Percentiles rank a stretch among this genome's conserved stretches.
Evolutionary conservation across 2,113 vertebrate species (phyloP).

Genomic region (Terrapene triunguis): DNA sequence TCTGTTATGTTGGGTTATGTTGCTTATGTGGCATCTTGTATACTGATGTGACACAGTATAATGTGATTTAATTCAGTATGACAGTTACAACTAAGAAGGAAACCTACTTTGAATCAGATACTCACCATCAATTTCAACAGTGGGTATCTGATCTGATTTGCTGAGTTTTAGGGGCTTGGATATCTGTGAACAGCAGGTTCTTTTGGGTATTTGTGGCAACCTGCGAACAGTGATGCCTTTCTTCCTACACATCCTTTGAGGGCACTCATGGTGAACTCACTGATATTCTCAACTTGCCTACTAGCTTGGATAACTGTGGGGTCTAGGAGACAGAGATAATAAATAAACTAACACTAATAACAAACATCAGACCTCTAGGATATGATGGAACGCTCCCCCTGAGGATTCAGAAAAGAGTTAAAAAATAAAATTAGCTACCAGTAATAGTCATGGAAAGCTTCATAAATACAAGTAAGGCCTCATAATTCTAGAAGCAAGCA

Average conservation of each 20-base stretch:
- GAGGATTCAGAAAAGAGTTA: background rate
- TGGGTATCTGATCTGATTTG: slow-evolving; percentile 2
- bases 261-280: background rate
- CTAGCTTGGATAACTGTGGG: background rate
- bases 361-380: background rate
- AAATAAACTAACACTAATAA: slow-evolving; percentile 2
- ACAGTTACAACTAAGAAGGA: background rate
- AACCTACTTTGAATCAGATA: background rate
- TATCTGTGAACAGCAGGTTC: background rate
- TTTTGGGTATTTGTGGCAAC: background rate
- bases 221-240: background rate
- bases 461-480: background rate
- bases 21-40: background rate
- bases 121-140: background rate
- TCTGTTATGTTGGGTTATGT: background rate
- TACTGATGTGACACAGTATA: background rate
- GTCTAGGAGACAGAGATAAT: background rate
- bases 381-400: background rate
- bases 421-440: background rate
- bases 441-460: background rate
- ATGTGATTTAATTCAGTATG: background rate
- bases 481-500: background rate
- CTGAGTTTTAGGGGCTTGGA: background rate
- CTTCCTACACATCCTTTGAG: background rate
- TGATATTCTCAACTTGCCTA: background rate